Evolutionary conservation across 2,113 vertebrate species (phyloP).

Genomic region (Hippocampus zosterae): DNA sequence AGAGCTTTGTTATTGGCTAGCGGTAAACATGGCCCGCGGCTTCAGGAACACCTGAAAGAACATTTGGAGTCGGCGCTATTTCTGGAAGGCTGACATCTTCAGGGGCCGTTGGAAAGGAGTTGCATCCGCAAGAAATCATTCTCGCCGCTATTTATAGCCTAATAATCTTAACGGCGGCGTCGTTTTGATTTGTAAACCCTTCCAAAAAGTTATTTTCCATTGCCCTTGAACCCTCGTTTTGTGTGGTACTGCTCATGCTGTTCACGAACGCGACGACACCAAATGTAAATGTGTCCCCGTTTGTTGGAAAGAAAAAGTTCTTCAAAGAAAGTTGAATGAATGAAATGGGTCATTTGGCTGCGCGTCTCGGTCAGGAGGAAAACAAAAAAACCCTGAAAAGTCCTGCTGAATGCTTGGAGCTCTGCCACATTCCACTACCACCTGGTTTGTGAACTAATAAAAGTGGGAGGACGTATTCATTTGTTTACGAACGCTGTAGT

Average conservation of each 20-base stretch:
- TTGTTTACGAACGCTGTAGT: neutral
- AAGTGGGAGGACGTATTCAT: slow-evolving; percentile 10
- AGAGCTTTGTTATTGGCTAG: slow-evolving; percentile 26
- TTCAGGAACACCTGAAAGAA: slow-evolving; percentile 25
- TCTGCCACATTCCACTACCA: slow-evolving; percentile 37
- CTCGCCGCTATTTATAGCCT: neutral
- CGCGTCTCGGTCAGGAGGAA: slow-evolving; percentile 13
- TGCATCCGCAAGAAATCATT: neutral
- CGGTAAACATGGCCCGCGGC: slow-evolving; percentile 41
- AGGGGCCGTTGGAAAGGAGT: neutral
- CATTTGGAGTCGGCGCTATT: neutral
- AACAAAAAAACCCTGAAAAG: slow-evolving; percentile 8
- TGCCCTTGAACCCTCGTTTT: neutral
- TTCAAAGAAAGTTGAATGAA: slow-evolving; percentile 20
- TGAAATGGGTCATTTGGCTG: slow-evolving; percentile 26
- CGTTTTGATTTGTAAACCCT: neutral
- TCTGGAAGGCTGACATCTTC: neutral
- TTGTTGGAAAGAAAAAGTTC: slow-evolving; percentile 22
- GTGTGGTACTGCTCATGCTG: slow-evolving; percentile 10
- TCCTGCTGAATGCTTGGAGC: slow-evolving; percentile 17
- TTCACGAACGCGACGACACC: neutral
- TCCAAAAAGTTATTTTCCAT: neutral
- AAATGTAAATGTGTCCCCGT: slow-evolving; percentile 12
- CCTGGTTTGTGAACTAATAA: slow-evolving; percentile 16
- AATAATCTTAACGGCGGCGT: neutral